Conservation (phyloP, 2,113 vertebrate genomes). For the Anguilla japonica region DNA sequence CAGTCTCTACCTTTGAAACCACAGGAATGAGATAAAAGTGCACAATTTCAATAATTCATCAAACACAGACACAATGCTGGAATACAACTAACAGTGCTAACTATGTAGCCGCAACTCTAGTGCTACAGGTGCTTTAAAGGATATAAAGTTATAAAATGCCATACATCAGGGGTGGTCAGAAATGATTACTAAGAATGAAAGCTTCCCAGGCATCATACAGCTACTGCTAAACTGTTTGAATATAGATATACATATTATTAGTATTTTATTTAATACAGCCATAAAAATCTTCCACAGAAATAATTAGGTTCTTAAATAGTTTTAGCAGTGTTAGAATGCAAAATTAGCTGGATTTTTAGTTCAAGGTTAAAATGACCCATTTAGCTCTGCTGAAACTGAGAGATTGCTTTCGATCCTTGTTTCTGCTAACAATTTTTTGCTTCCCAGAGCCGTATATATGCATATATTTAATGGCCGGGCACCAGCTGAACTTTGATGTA, state of each 20-base stretch:
- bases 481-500: constrained; percentile 71
- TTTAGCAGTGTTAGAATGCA: background rate
- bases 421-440: background rate
- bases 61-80: background rate
- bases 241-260: background rate
- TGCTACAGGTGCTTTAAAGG: background rate
- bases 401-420: background rate
- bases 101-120: too few relatives aligned
- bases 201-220: background rate
- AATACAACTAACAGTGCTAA: background rate
- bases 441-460: constrained; percentile 57
- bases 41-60: background rate
- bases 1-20: too few relatives aligned
- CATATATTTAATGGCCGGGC: constrained; percentile 48
- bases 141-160: background rate
- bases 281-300: background rate
- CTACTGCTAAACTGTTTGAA: background rate
- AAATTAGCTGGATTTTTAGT: background rate
- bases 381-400: background rate
- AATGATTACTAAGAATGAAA: background rate
- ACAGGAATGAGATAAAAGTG: background rate
- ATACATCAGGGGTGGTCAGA: too few relatives aligned
- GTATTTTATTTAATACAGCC: background rate
- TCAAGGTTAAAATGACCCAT: background rate
- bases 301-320: background rate